phyloP scores from a whole-genome alignment of 2,797 vertebrate species.

The Channallabes apus region DNA sequence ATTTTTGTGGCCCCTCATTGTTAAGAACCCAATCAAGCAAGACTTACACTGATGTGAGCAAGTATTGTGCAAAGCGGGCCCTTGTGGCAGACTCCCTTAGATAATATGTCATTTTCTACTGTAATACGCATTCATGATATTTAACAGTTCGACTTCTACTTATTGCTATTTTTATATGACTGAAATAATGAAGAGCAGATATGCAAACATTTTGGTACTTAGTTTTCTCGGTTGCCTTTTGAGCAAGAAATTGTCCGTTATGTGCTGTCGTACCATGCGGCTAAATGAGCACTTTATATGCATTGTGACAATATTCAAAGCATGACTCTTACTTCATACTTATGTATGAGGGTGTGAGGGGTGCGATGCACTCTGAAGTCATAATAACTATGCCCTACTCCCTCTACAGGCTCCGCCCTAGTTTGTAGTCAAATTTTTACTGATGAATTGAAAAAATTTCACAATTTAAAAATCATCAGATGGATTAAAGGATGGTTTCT shows the following conservation, averaged over 20 bases:
- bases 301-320: not conserved
- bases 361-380: not conserved
- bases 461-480: not conserved
- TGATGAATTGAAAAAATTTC: not conserved
- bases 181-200: not conserved
- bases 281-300: not conserved
- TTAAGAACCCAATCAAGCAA: slow-evolving; percentile 42
- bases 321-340: not conserved
- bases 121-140: not conserved
- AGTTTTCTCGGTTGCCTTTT: not conserved
- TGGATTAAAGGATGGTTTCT: not conserved
- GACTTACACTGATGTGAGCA: slow-evolving; percentile 56
- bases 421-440: not conserved
- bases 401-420: not conserved
- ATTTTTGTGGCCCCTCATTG: slow-evolving; percentile 38
- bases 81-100: slow-evolving; percentile 19
- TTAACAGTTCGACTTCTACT: not conserved
- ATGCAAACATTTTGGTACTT: not conserved
- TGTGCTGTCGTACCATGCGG: not conserved
- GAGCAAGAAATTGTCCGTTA: not conserved
- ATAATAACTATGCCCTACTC: not conserved
- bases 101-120: slow-evolving; percentile 17
- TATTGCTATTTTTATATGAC: not conserved
- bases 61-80: slow-evolving; percentile 26
- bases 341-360: not conserved